A percentile compares a stretch with the other conserved stretches of the same genome.
These are phyloP conservation scores for Sesamia nonagrioides DNA, from an alignment of 1,140 invertebrate species.

Conservation along the genomic window DNA sequence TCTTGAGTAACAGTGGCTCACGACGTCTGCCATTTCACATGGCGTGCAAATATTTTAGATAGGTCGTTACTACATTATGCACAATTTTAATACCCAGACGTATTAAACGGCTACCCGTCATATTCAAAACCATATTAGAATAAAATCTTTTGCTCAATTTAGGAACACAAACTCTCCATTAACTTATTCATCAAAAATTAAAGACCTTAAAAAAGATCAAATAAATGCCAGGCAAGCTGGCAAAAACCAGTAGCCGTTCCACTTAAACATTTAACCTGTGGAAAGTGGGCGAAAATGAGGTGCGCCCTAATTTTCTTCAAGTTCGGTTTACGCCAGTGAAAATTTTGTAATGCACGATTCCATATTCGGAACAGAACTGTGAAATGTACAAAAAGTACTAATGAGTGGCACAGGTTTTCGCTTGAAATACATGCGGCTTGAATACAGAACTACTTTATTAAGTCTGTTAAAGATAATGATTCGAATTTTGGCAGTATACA, in stretches of 20 bases:
- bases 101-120: background rate
- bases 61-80: too few relatives aligned
- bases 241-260: conserved; percentile 28
- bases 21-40: too few relatives aligned
- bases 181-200: conserved; percentile 19
- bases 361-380: background rate
- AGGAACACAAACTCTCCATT: background rate
- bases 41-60: too few relatives aligned
- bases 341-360: background rate
- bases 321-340: conserved; percentile 36
- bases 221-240: conserved; percentile 16
- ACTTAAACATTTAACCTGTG: conserved; percentile 30
- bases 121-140: background rate
- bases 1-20: too few relatives aligned
- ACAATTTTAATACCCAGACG: too few relatives aligned
- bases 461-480: too few relatives aligned
- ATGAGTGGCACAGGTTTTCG: too few relatives aligned
- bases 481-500: too few relatives aligned
- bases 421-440: too few relatives aligned
- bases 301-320: conserved; percentile 29
- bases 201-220: conserved; percentile 20
- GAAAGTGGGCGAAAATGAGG: conserved; percentile 31
- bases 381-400: background rate
- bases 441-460: too few relatives aligned
- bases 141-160: background rate